A percentile compares a stretch with the other conserved stretches of the same genome.
Conservation (phyloP, 2,888 invertebrate species). For the Neuroscelio doddi region DNA sequence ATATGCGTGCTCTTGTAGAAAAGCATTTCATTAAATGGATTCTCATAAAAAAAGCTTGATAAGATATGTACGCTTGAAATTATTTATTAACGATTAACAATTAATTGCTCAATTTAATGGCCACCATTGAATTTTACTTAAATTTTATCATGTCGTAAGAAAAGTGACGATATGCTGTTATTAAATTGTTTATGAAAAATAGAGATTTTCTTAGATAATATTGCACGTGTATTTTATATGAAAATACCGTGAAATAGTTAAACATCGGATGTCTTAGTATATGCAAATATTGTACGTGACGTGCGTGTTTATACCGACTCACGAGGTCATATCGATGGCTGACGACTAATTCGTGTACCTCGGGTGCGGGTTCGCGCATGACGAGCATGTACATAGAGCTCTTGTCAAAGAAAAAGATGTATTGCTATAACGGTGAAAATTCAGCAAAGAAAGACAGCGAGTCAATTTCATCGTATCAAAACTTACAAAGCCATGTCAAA, state of each 20-base stretch:
- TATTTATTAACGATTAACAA: too few species aligned
- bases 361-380: conserved; percentile 40
- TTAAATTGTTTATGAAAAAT: not conserved
- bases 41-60: too few species aligned
- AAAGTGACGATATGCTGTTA: too few species aligned
- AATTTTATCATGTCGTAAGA: not conserved
- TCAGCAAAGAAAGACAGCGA: too few species aligned
- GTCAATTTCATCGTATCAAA: too few species aligned
- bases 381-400: conserved; percentile 22
- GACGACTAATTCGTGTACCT: conserved; percentile 38
- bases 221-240: not conserved
- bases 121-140: not conserved
- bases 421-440: conserved; percentile 23
- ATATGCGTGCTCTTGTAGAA: too few species aligned
- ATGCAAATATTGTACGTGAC: conserved; percentile 41
- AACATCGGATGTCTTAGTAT: conserved; percentile 23
- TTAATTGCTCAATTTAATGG: too few species aligned
- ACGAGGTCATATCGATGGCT: conserved; percentile 38
- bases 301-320: conserved; percentile 25
- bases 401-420: conserved; percentile 1
- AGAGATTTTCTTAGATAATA: not conserved
- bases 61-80: too few species aligned
- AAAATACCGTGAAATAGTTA: conserved; percentile 19
- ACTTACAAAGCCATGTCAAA: too few species aligned
- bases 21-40: too few species aligned